phyloP scores from a whole-genome alignment of 1,140 invertebrate species.

The Leptoteleia sp. region DNA sequence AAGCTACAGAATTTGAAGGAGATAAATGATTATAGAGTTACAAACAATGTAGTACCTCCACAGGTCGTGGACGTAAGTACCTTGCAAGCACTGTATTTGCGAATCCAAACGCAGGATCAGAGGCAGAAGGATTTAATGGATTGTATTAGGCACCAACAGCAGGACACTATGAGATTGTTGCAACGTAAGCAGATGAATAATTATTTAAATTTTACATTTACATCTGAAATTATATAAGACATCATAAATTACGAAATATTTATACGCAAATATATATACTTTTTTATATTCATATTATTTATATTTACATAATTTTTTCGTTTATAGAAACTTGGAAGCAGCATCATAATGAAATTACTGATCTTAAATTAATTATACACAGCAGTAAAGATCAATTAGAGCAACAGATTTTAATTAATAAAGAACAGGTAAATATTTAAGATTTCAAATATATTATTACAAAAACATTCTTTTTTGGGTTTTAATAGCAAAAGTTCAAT shows the following conservation, averaged over 20 bases:
- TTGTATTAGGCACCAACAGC: conserved; percentile 84
- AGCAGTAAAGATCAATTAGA: conserved; percentile 84
- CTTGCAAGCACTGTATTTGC: conserved; percentile 79
- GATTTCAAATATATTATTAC: too few relatives aligned
- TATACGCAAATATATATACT: too few relatives aligned
- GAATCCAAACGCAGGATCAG: conserved; percentile 82
- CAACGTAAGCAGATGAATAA: conserved; percentile 82
- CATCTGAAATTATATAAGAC: too few relatives aligned
- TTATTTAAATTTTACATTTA: too few relatives aligned
- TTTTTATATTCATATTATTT: too few relatives aligned
- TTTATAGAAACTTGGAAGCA: conserved; percentile 84
- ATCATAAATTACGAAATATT: too few relatives aligned
- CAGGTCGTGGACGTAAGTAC: conserved; percentile 74
- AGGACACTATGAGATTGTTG: conserved; percentile 84
- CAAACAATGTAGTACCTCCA: conserved; percentile 58
- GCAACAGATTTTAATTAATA: conserved; percentile 83
- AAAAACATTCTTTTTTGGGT: too few relatives aligned
- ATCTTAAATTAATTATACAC: conserved; percentile 83
- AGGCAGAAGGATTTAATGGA: conserved; percentile 84
- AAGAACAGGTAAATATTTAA: conserved; percentile 82
- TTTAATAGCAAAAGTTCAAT: too few relatives aligned
- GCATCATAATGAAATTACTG: conserved; percentile 83
- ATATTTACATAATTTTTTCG: too few relatives aligned
- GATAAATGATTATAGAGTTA: conserved; percentile 51
- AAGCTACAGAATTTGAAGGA: conserved; percentile 76